phyloP scores from a whole-genome alignment of 2,797 vertebrate genomes.

The Brachyalestes nurse region DNA sequence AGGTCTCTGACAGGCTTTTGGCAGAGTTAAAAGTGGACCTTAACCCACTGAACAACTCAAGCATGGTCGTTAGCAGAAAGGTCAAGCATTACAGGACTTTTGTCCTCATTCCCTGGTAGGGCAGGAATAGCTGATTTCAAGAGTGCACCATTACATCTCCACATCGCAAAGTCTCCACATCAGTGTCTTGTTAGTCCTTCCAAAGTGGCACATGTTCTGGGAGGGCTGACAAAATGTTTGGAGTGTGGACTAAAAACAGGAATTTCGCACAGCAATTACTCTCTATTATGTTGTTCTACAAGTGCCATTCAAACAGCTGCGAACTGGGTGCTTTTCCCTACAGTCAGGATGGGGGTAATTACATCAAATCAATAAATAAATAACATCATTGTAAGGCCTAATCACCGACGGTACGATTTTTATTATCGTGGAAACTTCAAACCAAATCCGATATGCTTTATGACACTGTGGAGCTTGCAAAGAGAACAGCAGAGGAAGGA shows the following conservation, averaged over 20 bases:
- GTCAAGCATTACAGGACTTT: slow-evolving; percentile 34
- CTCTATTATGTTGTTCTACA: not conserved
- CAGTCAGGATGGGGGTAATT: too few relatives aligned
- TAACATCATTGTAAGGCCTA: too few relatives aligned
- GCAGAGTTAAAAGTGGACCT: slow-evolving; percentile 2
- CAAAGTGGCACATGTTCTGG: not conserved
- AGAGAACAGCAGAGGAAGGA: too few relatives aligned
- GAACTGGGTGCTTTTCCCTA: not conserved
- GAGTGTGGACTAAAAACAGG: slow-evolving; percentile 4
- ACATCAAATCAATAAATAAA: too few relatives aligned
- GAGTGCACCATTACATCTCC: not conserved
- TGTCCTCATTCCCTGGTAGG: slow-evolving; percentile 10
- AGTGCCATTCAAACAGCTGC: not conserved
- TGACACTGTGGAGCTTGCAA: too few relatives aligned
- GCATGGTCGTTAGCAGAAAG: slow-evolving; percentile 30
- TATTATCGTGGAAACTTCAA: too few relatives aligned
- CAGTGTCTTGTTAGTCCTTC: not conserved
- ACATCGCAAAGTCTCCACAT: not conserved
- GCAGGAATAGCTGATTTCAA: slow-evolving; percentile 3
- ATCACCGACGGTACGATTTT: too few relatives aligned
- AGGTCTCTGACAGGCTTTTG: slow-evolving; percentile 28
- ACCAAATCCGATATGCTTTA: too few relatives aligned
- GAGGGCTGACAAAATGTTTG: not conserved
- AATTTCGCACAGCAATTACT: not conserved
- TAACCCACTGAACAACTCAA: slow-evolving; percentile 21